Percentiles rank a stretch among this genome's conserved stretches.
These are phyloP conservation scores for Crossocerus cetratus DNA, from an alignment of 2,888 invertebrate genomes.

Conservation along the genomic window DNA sequence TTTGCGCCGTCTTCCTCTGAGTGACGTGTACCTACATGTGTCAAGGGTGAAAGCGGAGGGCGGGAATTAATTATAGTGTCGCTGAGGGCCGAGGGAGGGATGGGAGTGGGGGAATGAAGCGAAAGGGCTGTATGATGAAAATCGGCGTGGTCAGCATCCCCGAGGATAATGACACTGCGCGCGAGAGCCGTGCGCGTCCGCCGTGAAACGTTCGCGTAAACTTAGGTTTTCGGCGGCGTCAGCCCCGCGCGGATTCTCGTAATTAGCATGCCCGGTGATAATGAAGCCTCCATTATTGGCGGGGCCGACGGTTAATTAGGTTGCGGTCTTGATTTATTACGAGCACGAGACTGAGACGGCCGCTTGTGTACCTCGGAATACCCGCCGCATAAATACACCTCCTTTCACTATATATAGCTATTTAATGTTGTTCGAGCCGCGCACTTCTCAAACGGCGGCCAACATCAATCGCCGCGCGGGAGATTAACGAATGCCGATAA, in stretches of 20 bases:
- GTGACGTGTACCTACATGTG: no score
- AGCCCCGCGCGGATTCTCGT: slow-evolving; percentile 55
- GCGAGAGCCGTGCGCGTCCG: background rate
- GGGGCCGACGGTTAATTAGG: slow-evolving; percentile 70
- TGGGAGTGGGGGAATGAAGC: no score
- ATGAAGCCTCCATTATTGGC: slow-evolving; percentile 68
- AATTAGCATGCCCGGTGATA: slow-evolving; percentile 69
- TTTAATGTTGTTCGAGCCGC: background rate
- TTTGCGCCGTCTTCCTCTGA: no score
- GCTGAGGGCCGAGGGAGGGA: no score
- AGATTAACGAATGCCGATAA: background rate
- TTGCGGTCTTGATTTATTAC: slow-evolving; percentile 71
- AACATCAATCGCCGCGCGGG: background rate
- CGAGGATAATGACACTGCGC: background rate
- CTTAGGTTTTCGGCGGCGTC: slow-evolving; percentile 48
- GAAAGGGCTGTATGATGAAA: background rate
- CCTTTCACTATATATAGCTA: background rate
- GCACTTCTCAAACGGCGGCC: background rate
- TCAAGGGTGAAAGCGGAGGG: no score
- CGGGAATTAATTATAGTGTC: no score
- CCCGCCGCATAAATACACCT: background rate
- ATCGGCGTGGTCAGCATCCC: background rate
- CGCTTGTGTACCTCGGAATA: slow-evolving; percentile 23
- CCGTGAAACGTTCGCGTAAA: slow-evolving; percentile 43
- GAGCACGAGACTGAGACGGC: slow-evolving; percentile 41